Base-by-base conservation (phyloP, 2,113 vertebrate species). In the Pollimyrus isidori region DNA sequence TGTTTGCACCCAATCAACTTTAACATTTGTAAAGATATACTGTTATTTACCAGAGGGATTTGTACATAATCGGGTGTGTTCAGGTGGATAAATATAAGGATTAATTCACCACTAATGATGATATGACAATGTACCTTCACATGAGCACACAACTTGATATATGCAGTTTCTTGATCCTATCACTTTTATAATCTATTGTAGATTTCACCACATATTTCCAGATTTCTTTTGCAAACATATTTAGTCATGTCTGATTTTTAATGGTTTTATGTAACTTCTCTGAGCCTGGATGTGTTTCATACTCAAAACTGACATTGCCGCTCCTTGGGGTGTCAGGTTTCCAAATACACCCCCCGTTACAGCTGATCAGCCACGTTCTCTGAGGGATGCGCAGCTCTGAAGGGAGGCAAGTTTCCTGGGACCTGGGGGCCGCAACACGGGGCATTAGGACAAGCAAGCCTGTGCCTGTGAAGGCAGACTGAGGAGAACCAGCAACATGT, bases 391-490 rank as follows among this genome's bases (percentile, higher is more conserved):
- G 93, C 92, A 1, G 73, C 84, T 86, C 88, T 45, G 30, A 42
- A 88, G 91, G 91, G 86, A 90, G 82, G 86, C 88, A 87, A 73
- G 91, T 92, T 94, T 95, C 92, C 95, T 93, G 92, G 89, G 87
- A 90, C 90, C 90, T 87, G 11, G 91, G 92, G 91, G 62, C 62
- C 62, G 13, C 91, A 88, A 69, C 91, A 88, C 91, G 91, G 92
- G 93, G 92, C 48, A 58, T 30, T 9, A 56, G 86, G 76, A 83
- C 13, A 50, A 11, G 50, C n/a, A 65, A 23, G 49, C 21, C 48
- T 26, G 21, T 26, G 56, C 45, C 19, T 52, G 87, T 62, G 23
- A 10, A 69, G 53, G 87, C 11, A 82, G 62, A 19, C 52, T 13
- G 30, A 45, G 39, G 48, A 39, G 2, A 45, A 85, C 19, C n/a